Conservation (phyloP, 2,888 invertebrate species). For the Catocala sponsa region DNA sequence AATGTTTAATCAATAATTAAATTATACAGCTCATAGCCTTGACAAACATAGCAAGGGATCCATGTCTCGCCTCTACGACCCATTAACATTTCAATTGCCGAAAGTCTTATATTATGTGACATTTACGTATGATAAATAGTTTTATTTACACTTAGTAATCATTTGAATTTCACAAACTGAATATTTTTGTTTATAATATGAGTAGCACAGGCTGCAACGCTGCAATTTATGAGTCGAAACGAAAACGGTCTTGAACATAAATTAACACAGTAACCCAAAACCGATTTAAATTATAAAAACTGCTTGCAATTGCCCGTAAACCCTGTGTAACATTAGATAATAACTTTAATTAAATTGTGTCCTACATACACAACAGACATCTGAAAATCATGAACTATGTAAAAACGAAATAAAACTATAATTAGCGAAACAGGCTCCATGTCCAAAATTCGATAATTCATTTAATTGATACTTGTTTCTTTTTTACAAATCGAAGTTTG, state of each 20-base stretch:
- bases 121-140: slow-evolving; percentile 41
- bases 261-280: slow-evolving; percentile 41
- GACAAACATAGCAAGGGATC: slow-evolving; percentile 16
- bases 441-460: neutral
- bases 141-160: slow-evolving; percentile 30
- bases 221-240: slow-evolving; percentile 49
- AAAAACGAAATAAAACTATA: neutral
- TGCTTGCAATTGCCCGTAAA: slow-evolving; percentile 16
- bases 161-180: slow-evolving; percentile 39
- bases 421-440: neutral
- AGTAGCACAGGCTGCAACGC: slow-evolving; percentile 19
- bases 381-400: neutral
- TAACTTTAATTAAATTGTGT: slow-evolving; percentile 20
- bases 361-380: slow-evolving; percentile 6
- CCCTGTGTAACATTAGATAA: slow-evolving; percentile 30
- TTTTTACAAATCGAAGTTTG: neutral
- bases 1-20: slow-evolving; percentile 11
- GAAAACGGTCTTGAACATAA: slow-evolving; percentile 33
- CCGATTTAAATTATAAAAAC: slow-evolving; percentile 28
- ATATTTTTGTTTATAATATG: slow-evolving; percentile 33
- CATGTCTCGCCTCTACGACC: slow-evolving; percentile 32
- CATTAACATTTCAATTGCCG: slow-evolving; percentile 45
- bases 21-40: slow-evolving; percentile 18
- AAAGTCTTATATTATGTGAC: slow-evolving; percentile 46
- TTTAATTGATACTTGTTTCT: neutral